These are phyloP conservation scores for Chiridota heheva DNA, from an alignment of 35 echinoderm and acorn worm species.

Conservation along the genomic window DNA sequence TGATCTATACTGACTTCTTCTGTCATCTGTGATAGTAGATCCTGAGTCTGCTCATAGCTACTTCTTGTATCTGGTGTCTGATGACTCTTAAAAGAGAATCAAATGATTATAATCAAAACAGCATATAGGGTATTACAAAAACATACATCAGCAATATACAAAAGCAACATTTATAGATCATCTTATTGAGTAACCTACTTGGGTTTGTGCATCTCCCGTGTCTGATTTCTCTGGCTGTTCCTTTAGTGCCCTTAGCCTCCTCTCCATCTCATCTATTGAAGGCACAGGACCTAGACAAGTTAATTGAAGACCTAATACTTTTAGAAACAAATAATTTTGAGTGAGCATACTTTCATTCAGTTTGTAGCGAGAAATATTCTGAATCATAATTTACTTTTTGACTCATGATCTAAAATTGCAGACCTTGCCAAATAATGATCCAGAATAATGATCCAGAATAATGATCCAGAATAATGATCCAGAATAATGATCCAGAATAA, in stretches of 20 bases:
- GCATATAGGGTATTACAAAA: neutral
- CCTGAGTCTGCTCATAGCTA: conserved; percentile 58
- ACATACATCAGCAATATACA: neutral
- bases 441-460: neutral
- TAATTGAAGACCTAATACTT: neutral
- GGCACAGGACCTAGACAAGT: conserved; percentile 38
- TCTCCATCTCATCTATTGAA: conserved; percentile 72
- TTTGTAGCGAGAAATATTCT: neutral
- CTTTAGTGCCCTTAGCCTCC: conserved; percentile 64
- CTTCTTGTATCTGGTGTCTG: conserved; percentile 45
- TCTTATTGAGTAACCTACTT: neutral
- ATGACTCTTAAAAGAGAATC: conserved; percentile 6
- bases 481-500: no score
- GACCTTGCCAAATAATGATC: neutral
- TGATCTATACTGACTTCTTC: conserved; percentile 82
- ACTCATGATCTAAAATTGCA: neutral
- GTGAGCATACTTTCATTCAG: no score
- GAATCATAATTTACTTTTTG: neutral
- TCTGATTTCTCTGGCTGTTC: conserved; percentile 23
- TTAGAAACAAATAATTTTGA: no score
- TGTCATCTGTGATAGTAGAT: conserved; percentile 70
- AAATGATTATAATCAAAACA: neutral
- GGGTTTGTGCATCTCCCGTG: neutral
- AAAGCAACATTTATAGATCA: neutral
- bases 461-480: neutral